Conservation (phyloP, 2,888 invertebrate genomes). For the Morpho helenor region DNA sequence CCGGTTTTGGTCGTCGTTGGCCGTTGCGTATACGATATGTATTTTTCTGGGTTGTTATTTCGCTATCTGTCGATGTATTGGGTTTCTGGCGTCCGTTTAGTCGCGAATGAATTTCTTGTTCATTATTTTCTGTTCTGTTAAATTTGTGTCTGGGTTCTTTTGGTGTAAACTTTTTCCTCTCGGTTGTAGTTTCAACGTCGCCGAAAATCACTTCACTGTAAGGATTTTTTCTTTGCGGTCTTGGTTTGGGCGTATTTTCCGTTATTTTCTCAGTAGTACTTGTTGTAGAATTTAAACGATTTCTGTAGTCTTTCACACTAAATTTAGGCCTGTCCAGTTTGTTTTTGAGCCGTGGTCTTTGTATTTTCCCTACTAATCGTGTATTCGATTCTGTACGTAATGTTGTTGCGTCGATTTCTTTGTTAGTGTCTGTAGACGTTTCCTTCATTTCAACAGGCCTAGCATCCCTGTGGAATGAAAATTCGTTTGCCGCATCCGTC, state of each 20-base stretch:
- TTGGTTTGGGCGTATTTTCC: slow-evolving; percentile 54
- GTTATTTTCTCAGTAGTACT: slow-evolving; percentile 59
- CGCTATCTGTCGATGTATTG: slow-evolving; percentile 52
- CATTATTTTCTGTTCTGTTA: slow-evolving; percentile 49
- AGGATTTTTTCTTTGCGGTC: slow-evolving; percentile 72
- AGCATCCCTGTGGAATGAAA: slow-evolving; percentile 68
- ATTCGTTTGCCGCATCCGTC: slow-evolving; percentile 53
- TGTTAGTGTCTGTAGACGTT: slow-evolving; percentile 47
- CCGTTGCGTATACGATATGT: slow-evolving; percentile 65
- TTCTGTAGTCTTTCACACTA: slow-evolving; percentile 88
- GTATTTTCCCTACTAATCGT: slow-evolving; percentile 43
- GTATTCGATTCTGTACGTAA: slow-evolving; percentile 49
- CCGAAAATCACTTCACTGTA: slow-evolving; percentile 50
- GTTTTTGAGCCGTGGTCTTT: slow-evolving; percentile 62
- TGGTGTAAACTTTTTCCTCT: slow-evolving; percentile 73
- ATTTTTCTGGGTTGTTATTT: slow-evolving; percentile 61
- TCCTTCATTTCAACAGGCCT: slow-evolving; percentile 67
- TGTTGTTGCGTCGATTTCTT: slow-evolving; percentile 45
- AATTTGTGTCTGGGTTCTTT: slow-evolving; percentile 67
- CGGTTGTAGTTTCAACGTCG: slow-evolving; percentile 64
- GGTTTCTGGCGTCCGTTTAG: slow-evolving; percentile 55
- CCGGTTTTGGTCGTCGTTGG: slow-evolving; percentile 57
- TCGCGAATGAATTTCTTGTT: slow-evolving; percentile 55
- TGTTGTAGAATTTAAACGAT: slow-evolving; percentile 79
- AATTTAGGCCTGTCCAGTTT: slow-evolving; percentile 85